Conservation (phyloP, 2,888 invertebrate genomes). For the Ochropleura leucogaster region DNA sequence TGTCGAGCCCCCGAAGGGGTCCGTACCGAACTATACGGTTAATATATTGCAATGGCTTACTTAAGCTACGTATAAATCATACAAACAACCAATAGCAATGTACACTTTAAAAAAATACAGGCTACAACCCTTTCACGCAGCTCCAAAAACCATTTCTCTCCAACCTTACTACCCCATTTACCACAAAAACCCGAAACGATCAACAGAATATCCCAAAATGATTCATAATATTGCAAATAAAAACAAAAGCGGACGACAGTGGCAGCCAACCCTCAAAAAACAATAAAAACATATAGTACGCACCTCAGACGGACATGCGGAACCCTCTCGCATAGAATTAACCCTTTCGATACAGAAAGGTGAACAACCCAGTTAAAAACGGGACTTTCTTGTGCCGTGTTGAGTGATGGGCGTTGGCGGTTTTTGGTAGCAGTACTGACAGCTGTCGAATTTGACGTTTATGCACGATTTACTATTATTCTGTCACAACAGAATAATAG, state of each 20-base stretch:
- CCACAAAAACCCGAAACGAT: constrained; percentile 64
- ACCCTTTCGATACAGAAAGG: constrained; percentile 88
- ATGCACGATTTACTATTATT: background rate
- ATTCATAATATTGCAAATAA: constrained; percentile 68
- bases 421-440: constrained; percentile 28
- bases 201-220: constrained; percentile 67
- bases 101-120: background rate
- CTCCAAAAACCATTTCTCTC: constrained; percentile 24
- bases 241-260: constrained; percentile 75
- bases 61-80: background rate
- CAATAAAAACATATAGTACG: constrained; percentile 82
- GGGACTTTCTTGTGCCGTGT: constrained; percentile 77
- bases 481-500: background rate
- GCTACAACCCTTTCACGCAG: background rate
- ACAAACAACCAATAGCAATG: background rate
- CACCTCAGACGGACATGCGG: constrained; percentile 82
- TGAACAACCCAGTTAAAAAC: constrained; percentile 88
- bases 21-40: no score
- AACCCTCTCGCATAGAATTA: constrained; percentile 86
- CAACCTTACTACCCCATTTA: constrained; percentile 47
- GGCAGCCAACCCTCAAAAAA: constrained; percentile 79
- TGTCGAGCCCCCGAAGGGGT: no score
- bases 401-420: constrained; percentile 70
- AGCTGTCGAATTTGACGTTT: background rate
- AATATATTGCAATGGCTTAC: no score